phyloP scores from a whole-genome alignment of 2,888 invertebrate species.

The Amblyteles armatorius region DNA sequence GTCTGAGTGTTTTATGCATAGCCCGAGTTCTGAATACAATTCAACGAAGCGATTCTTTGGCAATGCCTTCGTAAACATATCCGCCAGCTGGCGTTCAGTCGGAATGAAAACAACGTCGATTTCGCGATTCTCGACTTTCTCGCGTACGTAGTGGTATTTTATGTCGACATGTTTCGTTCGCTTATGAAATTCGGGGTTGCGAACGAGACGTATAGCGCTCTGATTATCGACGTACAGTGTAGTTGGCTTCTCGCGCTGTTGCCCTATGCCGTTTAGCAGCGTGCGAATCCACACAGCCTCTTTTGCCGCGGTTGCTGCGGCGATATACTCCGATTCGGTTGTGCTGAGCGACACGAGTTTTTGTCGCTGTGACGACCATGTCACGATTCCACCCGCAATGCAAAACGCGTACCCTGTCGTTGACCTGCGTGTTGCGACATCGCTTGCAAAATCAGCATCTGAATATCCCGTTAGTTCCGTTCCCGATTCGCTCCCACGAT shows the following conservation, averaged over 20 bases:
- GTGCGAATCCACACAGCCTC: constrained; percentile 51
- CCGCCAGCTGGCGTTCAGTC: constrained; percentile 56
- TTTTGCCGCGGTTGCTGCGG: constrained; percentile 1
- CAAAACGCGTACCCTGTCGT: constrained; percentile 45
- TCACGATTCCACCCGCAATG: background rate
- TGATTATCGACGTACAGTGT: constrained; percentile 54
- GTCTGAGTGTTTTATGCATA: constrained; percentile 40
- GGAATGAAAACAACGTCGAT: constrained; percentile 53
- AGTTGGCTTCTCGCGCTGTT: constrained; percentile 1
- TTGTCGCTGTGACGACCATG: constrained; percentile 3
- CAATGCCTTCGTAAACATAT: constrained; percentile 64
- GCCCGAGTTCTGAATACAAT: constrained; percentile 33
- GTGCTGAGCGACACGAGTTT: constrained; percentile 1
- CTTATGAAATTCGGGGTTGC: constrained; percentile 61
- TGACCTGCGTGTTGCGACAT: background rate
- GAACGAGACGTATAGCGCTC: constrained; percentile 57
- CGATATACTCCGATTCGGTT: constrained; percentile 7
- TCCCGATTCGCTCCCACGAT: background rate
- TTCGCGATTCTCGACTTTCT: constrained; percentile 45
- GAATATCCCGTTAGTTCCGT: background rate
- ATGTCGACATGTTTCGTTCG: constrained; percentile 62
- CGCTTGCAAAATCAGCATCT: constrained; percentile 1
- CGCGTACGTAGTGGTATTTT: constrained; percentile 56
- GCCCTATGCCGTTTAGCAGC: constrained; percentile 35
- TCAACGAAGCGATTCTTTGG: constrained; percentile 28